Base-by-base conservation (phyloP, 2,113 vertebrate species). In the Oryzias celebensis region DNA sequence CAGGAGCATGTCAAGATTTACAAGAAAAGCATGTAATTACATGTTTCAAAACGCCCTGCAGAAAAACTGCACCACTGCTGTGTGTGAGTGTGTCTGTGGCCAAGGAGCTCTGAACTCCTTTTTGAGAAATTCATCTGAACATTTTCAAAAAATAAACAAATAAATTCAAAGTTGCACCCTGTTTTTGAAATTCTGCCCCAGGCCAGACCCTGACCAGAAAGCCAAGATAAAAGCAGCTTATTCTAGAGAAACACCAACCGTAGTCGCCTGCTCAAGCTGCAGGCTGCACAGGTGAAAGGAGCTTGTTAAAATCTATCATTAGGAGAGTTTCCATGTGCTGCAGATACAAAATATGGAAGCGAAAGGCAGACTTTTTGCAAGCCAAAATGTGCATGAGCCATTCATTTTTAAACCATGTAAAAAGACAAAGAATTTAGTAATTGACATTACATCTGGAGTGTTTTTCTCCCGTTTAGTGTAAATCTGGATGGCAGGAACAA, bases 111-210 rank as follows among this genome's bases (percentile, higher is more conserved):
- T 45, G 12, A 64, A 71, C 70, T 53, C 65, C 58, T 47, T 61
- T 28, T 52, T 50, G 74, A 78, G 51, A 70, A 75, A 66, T 73
- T 72, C 43, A 49, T 60, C 53, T 23, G 41, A 73, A 75, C 63
- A 36, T 68, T 71, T 73, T 76, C 22, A 16, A 73, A 87, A 83
- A 83, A 69, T 73, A 48, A 76, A 47, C n/a, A 87, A 83, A 85
- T 63, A 76, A 43, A 74, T 61, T 77, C 4, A 81, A 80, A 81
- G 79, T 75, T 85, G 77, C 87, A 90, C 89, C 91, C 89, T 91
- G 91, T 89, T 86, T 82, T 50, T 58, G 36, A 20, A 74, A 72
- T 58, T 82, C 68, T 67, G 79, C 80, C 85, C 76, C 62, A 78
- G 77, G 73, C 64, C 81, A 80, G 86, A 87, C 86, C 82, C 89